Percentiles rank a stretch among this genome's conserved stretches.
Evolutionary conservation across 1,140 invertebrate genomes (phyloP).

Genomic region (Formica selysi): DNA sequence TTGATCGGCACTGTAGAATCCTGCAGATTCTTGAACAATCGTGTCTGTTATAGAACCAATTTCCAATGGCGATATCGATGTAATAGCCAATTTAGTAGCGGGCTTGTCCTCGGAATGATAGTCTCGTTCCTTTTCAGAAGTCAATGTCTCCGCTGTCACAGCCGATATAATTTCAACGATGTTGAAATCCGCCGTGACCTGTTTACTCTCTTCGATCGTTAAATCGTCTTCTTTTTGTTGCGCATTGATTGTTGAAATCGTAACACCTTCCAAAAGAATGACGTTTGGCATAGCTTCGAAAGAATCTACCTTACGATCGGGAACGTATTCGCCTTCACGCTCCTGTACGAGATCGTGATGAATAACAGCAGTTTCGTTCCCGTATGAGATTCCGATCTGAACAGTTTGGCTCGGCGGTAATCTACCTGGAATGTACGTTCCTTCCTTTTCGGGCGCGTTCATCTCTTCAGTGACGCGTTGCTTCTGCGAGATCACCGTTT

Average conservation of each 20-base stretch:
- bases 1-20: conserved; percentile 82
- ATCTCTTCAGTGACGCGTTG: conserved; percentile 89
- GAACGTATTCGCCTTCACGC: conserved; percentile 87
- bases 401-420: conserved; percentile 88
- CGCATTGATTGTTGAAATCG: conserved; percentile 87
- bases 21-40: conserved; percentile 88
- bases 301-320: conserved; percentile 84
- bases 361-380: conserved; percentile 88
- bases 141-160: conserved; percentile 87
- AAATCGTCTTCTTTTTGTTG: conserved; percentile 88
- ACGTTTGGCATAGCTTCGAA: conserved; percentile 87
- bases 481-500: conserved; percentile 89
- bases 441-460: conserved; percentile 89
- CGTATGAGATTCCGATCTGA: conserved; percentile 87
- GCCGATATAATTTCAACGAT: conserved; percentile 88
- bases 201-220: conserved; percentile 82
- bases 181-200: conserved; percentile 87
- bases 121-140: conserved; percentile 88
- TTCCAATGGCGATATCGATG: conserved; percentile 87
- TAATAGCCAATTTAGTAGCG: conserved; percentile 85
- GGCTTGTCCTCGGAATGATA: conserved; percentile 84
- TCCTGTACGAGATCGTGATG: conserved; percentile 88
- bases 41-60: conserved; percentile 86
- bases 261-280: conserved; percentile 88
- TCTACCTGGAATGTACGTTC: conserved; percentile 86